Base-by-base conservation (phyloP, 2,888 invertebrate species). In the Phalera bucephala region DNA sequence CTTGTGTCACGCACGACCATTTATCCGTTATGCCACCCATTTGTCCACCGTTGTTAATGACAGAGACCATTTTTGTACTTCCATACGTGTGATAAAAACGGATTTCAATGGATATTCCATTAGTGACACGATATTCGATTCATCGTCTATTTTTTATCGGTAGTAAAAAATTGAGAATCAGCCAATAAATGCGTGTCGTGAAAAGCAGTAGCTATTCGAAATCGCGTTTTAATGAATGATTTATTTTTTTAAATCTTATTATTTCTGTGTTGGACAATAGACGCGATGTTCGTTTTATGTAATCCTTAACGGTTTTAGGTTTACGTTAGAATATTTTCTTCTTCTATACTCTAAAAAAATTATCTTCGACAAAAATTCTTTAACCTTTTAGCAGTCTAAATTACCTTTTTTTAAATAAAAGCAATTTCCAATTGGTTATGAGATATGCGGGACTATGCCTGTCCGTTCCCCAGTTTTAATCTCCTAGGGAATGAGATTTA, bases 31-130 rank as follows among this genome's bases (percentile, higher is more conserved):
- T 45, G 30, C 38, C 36, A 47, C 42, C 45, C 52, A 58, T 56
- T 55, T 56, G 60, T 60, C 56, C 32, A 38, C 52, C 22, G 45
- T 48, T 58, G 52, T 60, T 48, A 56, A 48, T 52, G 47, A 58
- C 37, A 40, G 57, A 38, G 36, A 36, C 32, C 28, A 43, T 48
- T 49, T 52, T 46, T 37, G 37, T 52, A 36, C 38, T 40, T 23
- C 41, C 41, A 33, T 35, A 30, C 36, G 40, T 35, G 50, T 47
- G 42, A 53, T 57, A 50, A 53, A 57, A 57, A 53, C 44, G 31
- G 38, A 40, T 47, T 49, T 40, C 50, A 50, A 53, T 53, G 50
- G 40, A 33, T 45, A 44, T 35, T 20, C 42, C 43, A 41, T 45
- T 51, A 55, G 42, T 30, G 45, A 8, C 30, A 13, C 8, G 30